A percentile compares a stretch with the other conserved stretches of the same genome.
These are phyloP conservation scores for Ephydatia muelleri DNA, from an alignment of 37 sponge, comb jelly and placozoan genomes.

Conservation along the genomic window DNA sequence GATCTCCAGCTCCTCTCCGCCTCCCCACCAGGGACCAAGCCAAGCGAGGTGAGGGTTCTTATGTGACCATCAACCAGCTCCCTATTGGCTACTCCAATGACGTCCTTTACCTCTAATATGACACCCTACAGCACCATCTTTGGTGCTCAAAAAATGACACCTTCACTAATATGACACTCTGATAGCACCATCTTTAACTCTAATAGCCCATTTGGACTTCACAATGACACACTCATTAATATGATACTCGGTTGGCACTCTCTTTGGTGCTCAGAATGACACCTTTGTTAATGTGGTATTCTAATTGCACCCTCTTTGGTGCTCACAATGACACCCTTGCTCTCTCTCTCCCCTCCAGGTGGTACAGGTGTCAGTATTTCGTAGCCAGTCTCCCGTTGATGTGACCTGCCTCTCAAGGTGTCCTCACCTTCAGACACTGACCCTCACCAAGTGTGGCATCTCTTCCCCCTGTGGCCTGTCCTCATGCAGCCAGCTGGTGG, in stretches of 20 bases:
- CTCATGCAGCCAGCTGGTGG: constrained; percentile 14
- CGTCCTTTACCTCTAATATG: no score
- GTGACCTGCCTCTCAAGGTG: constrained; percentile 26
- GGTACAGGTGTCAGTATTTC: constrained; percentile 8
- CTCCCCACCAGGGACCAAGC: constrained; percentile 16
- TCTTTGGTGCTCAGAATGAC: no score
- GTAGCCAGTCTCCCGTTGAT: constrained; percentile 13
- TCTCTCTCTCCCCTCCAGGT: constrained; percentile 1
- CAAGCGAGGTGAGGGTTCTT: constrained; percentile 9
- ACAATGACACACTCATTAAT: no score
- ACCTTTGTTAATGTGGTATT: no score
- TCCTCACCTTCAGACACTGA: neutral
- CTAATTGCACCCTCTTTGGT: neutral
- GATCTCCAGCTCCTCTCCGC: constrained; percentile 23
- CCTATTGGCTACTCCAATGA: no score
- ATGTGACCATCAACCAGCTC: neutral
- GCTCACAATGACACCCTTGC: no score
- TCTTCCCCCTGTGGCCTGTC: neutral
- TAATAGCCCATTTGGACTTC: no score
- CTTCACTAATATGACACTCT: no score
- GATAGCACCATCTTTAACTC: no score
- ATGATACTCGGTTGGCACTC: no score
- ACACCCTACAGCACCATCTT: no score
- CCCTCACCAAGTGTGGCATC: constrained; percentile 27
- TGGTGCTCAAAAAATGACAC: no score